phyloP scores from a whole-genome alignment of 2,888 invertebrate species.

The Cabera pusaria region DNA sequence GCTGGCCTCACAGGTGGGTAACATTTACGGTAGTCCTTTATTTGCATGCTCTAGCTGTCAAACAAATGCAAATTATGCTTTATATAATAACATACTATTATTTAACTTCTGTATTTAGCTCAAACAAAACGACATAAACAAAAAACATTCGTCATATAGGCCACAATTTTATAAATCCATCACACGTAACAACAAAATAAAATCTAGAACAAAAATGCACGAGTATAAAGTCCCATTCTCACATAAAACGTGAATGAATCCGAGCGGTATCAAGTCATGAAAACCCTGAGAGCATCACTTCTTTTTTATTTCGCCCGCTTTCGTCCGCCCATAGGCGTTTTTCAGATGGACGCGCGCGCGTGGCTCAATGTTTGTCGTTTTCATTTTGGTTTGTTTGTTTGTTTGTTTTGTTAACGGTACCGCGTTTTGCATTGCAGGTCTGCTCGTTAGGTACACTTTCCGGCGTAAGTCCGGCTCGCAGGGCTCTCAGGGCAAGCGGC shows the following conservation, averaged over 20 bases:
- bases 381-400: conserved; percentile 67
- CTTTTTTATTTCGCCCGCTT: conserved; percentile 70
- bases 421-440: conserved; percentile 84
- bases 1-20: conserved; percentile 86
- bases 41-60: conserved; percentile 14
- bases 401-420: conserved; percentile 81
- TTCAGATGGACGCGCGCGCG: conserved; percentile 79
- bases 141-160: conserved; percentile 47
- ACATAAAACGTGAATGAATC: conserved; percentile 66
- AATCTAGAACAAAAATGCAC: conserved; percentile 47
- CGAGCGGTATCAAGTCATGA: conserved; percentile 67
- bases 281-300: conserved; percentile 64
- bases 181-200: conserved; percentile 45
- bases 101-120: conserved; percentile 65
- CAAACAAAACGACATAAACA: conserved; percentile 43
- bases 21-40: conserved; percentile 11
- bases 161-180: conserved; percentile 38
- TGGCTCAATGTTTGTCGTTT: conserved; percentile 62
- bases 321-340: conserved; percentile 76
- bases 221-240: conserved; percentile 56
- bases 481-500: conserved; percentile 79
- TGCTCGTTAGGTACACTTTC: conserved; percentile 85
- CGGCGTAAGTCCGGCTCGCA: conserved; percentile 83
- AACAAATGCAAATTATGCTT: conserved; percentile 29
- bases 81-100: conserved; percentile 17